Percentiles rank a stretch among this genome's conserved stretches.
Conservation (phyloP, 2,113 vertebrate species). For the Malurus melanocephalus region DNA sequence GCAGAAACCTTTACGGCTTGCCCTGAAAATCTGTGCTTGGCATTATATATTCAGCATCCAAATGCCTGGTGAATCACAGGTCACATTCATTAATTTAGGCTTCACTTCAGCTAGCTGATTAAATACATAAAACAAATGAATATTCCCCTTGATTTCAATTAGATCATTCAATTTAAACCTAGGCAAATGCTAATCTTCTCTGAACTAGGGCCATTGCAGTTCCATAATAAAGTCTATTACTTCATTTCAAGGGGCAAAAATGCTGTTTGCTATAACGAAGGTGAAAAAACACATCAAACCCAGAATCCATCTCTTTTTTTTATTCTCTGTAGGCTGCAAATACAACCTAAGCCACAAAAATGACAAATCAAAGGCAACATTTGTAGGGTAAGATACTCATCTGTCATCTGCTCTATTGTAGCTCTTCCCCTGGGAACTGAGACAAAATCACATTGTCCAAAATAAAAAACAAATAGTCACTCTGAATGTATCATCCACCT, state of each 20-base stretch:
- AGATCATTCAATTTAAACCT: constrained; percentile 31
- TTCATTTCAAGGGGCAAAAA: background rate
- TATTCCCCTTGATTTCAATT: constrained; percentile 53
- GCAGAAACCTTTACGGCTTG: background rate
- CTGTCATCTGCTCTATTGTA: background rate
- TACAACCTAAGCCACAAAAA: background rate
- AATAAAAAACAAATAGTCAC: background rate
- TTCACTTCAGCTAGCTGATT: constrained; percentile 52
- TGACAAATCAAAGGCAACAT: background rate
- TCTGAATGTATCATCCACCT: background rate
- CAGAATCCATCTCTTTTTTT: background rate
- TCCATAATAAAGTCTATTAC: background rate
- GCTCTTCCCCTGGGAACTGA: background rate
- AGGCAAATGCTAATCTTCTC: constrained; percentile 20
- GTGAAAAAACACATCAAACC: background rate
- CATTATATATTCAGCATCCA: background rate
- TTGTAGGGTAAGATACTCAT: fast-evolving
- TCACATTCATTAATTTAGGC: constrained; percentile 42
- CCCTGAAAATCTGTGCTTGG: constrained; percentile 8
- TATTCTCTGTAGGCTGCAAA: background rate
- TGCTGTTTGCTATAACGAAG: background rate
- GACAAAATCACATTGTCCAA: background rate
- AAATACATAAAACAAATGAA: constrained; percentile 48
- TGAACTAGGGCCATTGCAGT: background rate
- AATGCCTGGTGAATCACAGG: constrained; percentile 30